phyloP scores from a whole-genome alignment of 2,888 invertebrate species.

The Macaria liturata region DNA sequence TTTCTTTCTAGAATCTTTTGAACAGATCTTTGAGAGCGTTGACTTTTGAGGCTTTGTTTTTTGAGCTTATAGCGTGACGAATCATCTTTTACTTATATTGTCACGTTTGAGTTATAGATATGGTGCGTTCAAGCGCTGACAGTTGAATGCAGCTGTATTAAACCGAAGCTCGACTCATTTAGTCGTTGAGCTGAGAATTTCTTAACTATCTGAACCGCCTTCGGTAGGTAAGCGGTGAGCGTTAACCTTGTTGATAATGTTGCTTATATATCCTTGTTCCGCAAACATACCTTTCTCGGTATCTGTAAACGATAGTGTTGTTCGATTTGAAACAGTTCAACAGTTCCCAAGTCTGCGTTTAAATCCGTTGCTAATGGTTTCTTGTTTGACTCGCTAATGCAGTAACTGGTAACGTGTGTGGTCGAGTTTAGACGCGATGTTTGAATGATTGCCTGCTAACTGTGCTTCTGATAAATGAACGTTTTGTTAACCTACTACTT shows the following conservation, averaged over 20 bases:
- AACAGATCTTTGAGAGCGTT: slow-evolving; percentile 50
- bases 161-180: slow-evolving; percentile 12
- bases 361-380: slow-evolving; percentile 47
- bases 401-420: slow-evolving; percentile 45
- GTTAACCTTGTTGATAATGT: slow-evolving; percentile 65
- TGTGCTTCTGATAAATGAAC: slow-evolving; percentile 28
- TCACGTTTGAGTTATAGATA: slow-evolving; percentile 49
- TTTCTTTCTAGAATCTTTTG: slow-evolving; percentile 49
- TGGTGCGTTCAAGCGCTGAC: slow-evolving; percentile 20
- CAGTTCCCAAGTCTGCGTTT: slow-evolving; percentile 41
- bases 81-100: slow-evolving; percentile 46
- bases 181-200: slow-evolving; percentile 46
- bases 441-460: slow-evolving; percentile 27
- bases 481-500: slow-evolving; percentile 3
- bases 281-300: slow-evolving; percentile 57
- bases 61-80: slow-evolving; percentile 50
- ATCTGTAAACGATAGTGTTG: slow-evolving; percentile 43
- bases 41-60: slow-evolving; percentile 53
- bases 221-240: slow-evolving; percentile 44
- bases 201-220: slow-evolving; percentile 67
- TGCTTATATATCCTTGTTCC: slow-evolving; percentile 70
- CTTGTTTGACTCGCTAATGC: slow-evolving; percentile 28
- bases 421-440: slow-evolving; percentile 36
- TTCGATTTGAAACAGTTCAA: slow-evolving; percentile 41
- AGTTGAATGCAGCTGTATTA: slow-evolving; percentile 21